These are phyloP conservation scores for Drosophila yooni DNA, from an alignment of 2,888 invertebrate species.

Conservation along the genomic window DNA sequence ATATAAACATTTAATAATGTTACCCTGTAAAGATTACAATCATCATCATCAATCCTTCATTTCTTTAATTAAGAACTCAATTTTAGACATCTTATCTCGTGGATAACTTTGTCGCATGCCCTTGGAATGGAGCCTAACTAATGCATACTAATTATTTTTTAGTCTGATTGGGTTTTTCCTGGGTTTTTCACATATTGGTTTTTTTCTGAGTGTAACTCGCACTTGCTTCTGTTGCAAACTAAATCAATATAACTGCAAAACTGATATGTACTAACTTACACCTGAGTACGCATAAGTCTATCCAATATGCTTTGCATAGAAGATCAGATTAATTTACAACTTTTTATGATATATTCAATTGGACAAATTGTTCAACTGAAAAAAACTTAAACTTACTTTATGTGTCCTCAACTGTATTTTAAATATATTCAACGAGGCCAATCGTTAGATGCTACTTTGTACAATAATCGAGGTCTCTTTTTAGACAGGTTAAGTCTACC, in stretches of 20 bases:
- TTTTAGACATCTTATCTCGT: too few species aligned
- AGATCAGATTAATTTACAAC: neutral
- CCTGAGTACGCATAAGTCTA: neutral
- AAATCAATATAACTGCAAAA: neutral
- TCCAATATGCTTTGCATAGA: neutral
- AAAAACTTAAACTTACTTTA: too few species aligned
- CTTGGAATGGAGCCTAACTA: too few species aligned
- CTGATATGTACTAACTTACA: neutral
- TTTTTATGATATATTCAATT: neutral
- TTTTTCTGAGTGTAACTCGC: neutral
- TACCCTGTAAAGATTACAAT: too few species aligned
- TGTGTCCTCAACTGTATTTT: neutral
- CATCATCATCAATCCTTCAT: too few species aligned
- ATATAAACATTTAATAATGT: neutral
- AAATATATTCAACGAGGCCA: neutral
- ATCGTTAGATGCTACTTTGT: slow-evolving; percentile 19
- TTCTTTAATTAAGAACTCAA: too few species aligned
- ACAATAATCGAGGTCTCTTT: slow-evolving; percentile 22
- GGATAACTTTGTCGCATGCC: too few species aligned
- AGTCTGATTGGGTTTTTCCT: too few species aligned
- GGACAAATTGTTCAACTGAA: neutral
- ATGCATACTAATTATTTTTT: too few species aligned
- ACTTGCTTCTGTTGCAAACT: neutral
- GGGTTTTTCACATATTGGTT: neutral
- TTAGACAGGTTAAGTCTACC: slow-evolving; percentile 9